These are phyloP conservation scores for Ageneiosus marmoratus DNA, from an alignment of 2,113 vertebrate genomes.

Conservation along the genomic window DNA sequence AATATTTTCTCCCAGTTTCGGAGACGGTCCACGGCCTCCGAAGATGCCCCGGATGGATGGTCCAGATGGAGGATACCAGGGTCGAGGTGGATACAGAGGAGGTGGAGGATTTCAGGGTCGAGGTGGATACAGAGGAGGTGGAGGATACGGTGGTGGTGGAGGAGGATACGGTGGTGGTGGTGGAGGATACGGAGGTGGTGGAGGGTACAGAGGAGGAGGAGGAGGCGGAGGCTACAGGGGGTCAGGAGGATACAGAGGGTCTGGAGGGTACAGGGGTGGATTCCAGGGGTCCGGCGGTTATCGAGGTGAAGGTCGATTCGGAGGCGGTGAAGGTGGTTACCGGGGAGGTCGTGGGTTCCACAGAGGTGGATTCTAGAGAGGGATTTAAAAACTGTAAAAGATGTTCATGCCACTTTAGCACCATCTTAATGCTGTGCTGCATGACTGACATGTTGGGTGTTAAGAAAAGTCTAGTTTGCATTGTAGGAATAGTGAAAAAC, in stretches of 20 bases:
- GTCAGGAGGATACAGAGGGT: constrained; percentile 43
- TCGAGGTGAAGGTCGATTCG: constrained; percentile 46
- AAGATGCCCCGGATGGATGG: constrained; percentile 87
- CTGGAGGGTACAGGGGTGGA: no score
- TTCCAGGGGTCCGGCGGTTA: constrained; percentile 13
- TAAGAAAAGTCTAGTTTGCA: not conserved
- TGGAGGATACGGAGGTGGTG: constrained; percentile 51
- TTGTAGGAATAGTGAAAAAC: not conserved
- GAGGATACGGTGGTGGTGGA: constrained; percentile 49
- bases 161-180: constrained; percentile 40
- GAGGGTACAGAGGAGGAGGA: constrained; percentile 55
- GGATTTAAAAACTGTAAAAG: no score
- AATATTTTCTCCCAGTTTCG: constrained; percentile 72
- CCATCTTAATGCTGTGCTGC: not conserved
- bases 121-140: constrained; percentile 18
- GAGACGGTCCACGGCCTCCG: constrained; percentile 90
- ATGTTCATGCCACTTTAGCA: not conserved
- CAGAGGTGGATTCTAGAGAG: constrained; percentile 50
- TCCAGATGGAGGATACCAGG: constrained; percentile 26
- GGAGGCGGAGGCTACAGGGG: constrained; percentile 44
- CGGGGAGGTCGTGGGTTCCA: constrained; percentile 56
- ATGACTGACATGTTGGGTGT: no score
- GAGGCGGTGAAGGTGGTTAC: constrained; percentile 42
- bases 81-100: constrained; percentile 46
- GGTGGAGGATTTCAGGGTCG: no score